phyloP scores from a whole-genome alignment of 2,888 invertebrate genomes.

The Tigriopus californicus region DNA sequence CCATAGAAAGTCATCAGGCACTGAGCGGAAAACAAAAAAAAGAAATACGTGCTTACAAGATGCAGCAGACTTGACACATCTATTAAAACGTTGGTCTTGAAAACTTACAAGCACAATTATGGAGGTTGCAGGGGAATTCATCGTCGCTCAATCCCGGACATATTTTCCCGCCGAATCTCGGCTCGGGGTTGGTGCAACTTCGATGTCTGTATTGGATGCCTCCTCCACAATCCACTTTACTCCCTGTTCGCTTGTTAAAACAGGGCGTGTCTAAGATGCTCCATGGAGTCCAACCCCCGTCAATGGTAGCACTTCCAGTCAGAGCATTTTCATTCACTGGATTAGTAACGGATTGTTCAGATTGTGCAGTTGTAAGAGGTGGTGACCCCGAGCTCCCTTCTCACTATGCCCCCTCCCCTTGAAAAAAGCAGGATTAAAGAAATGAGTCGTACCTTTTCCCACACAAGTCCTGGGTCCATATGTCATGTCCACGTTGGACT shows the following conservation, averaged over 20 bases:
- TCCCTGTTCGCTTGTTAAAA: background rate
- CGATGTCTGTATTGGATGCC: background rate
- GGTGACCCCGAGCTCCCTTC: too few relatives aligned
- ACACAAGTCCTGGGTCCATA: background rate
- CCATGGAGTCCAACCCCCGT: conserved; percentile 3
- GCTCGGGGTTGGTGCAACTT: background rate
- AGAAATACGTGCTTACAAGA: too few relatives aligned
- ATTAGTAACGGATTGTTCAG: too few relatives aligned
- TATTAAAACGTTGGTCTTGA: too few relatives aligned
- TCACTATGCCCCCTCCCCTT: too few relatives aligned
- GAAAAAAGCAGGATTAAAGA: background rate
- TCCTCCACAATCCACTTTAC: background rate
- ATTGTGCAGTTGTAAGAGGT: too few relatives aligned
- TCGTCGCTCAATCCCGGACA: background rate
- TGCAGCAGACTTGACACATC: too few relatives aligned
- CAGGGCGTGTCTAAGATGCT: background rate
- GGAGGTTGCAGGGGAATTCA: background rate
- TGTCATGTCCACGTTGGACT: too few relatives aligned
- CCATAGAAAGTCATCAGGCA: background rate
- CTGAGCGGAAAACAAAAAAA: background rate
- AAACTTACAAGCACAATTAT: background rate
- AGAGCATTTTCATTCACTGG: background rate
- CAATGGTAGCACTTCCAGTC: background rate
- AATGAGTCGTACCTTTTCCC: background rate
- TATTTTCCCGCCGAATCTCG: background rate